Conservation (phyloP, 1,140 invertebrate species). For the Anoplophora glabripennis region DNA sequence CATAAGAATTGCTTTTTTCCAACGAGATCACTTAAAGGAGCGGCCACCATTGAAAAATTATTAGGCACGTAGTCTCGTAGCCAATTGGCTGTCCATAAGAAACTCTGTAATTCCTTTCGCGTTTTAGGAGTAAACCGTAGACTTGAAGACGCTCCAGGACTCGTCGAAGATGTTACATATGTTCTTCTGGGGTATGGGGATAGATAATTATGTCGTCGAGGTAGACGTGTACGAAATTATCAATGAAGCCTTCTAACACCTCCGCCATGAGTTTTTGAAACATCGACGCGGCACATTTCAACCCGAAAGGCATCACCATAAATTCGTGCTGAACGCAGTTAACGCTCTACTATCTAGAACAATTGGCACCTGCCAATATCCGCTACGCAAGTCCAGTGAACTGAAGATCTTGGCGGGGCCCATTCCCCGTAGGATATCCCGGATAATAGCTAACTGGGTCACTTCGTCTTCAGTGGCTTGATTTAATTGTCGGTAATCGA, state of each 20-base stretch:
- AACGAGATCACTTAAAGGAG: constrained; percentile 25
- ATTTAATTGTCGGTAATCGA: constrained; percentile 49
- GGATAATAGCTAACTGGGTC: constrained; percentile 32
- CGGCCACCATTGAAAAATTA: constrained; percentile 22
- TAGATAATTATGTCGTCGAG: constrained; percentile 31
- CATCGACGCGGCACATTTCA: constrained; percentile 36
- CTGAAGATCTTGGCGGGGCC: constrained; percentile 22
- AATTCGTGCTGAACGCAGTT: constrained; percentile 40
- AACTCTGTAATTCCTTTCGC: constrained; percentile 25
- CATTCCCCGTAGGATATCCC: constrained; percentile 11
- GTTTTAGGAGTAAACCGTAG: constrained; percentile 20
- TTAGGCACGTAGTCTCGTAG: constrained; percentile 31
- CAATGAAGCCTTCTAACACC: constrained; percentile 21
- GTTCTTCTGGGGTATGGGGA: neutral
- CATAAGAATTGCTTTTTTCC: constrained; percentile 19
- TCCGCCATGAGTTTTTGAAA: constrained; percentile 39
- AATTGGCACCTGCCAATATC: constrained; percentile 40
- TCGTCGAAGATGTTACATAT: neutral
- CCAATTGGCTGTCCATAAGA: constrained; percentile 30
- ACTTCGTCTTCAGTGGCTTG: constrained; percentile 40
- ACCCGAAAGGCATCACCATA: constrained; percentile 36
- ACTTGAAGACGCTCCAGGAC: constrained; percentile 23
- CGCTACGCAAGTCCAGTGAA: constrained; percentile 28
- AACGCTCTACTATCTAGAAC: constrained; percentile 20
- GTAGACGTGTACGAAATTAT: constrained; percentile 34